Evolutionary conservation across 2,113 vertebrate genomes (phyloP).

Genomic region (Stictonetta naevosa): DNA sequence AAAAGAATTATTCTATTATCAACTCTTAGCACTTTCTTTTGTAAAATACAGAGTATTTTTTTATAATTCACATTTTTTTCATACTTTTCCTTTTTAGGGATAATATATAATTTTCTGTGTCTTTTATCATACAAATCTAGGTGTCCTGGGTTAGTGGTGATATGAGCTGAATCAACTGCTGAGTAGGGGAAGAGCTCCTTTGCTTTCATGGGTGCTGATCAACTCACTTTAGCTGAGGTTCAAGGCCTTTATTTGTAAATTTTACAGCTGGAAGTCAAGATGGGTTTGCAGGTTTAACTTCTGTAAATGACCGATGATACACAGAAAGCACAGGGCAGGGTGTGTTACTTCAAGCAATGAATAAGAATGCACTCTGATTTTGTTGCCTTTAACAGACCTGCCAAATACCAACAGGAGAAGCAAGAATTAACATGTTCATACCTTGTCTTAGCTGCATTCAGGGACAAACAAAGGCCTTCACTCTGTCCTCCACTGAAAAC

Average conservation of each 20-base stretch:
- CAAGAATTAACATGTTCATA: conserved; percentile 22
- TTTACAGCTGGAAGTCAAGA: background rate
- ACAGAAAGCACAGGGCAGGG: background rate
- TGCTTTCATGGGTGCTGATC: background rate
- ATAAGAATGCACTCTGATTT: background rate
- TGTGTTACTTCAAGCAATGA: background rate
- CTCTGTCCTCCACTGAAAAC: background rate
- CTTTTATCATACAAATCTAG: background rate
- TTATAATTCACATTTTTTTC: background rate
- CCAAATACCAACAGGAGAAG: background rate
- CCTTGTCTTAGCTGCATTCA: background rate
- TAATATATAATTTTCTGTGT: background rate
- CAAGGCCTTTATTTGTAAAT: background rate
- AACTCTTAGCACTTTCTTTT: background rate
- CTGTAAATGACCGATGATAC: background rate
- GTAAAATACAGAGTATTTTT: background rate
- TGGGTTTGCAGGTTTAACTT: background rate
- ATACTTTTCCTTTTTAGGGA: background rate
- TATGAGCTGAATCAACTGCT: background rate
- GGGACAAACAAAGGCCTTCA: background rate
- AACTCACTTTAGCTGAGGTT: background rate
- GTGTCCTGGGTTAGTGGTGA: background rate
- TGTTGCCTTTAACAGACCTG: background rate
- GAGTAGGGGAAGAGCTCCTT: background rate
- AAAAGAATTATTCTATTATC: background rate